Conservation (phyloP, 2,888 invertebrate genomes). For the Drosophila anceps region DNA sequence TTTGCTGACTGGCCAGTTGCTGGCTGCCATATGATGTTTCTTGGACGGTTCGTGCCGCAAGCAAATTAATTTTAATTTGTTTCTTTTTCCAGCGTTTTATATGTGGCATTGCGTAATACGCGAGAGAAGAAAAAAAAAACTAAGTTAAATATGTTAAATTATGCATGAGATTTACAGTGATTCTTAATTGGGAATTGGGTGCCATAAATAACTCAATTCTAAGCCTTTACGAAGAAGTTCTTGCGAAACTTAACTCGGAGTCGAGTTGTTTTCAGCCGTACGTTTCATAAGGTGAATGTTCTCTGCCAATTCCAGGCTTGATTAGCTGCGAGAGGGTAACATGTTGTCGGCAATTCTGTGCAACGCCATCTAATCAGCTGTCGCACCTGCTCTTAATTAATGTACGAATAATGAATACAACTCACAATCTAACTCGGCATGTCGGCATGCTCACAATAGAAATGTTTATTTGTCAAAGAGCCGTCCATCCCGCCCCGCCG, state of each 20-base stretch:
- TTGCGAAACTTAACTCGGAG: constrained; percentile 6
- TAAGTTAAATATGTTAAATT: constrained; percentile 27
- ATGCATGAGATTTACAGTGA: constrained; percentile 41
- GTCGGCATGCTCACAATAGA: constrained; percentile 53
- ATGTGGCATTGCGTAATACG: constrained; percentile 43
- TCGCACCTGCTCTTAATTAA: constrained; percentile 56
- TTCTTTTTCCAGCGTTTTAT: constrained; percentile 40
- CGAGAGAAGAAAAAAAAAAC: constrained; percentile 5
- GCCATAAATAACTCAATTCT: constrained; percentile 46
- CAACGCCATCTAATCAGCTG: constrained; percentile 46
- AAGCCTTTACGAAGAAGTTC: constrained; percentile 43
- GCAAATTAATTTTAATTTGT: constrained; percentile 41
- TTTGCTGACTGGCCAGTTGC: constrained; percentile 32
- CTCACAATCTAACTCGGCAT: constrained; percentile 55
- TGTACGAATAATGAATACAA: constrained; percentile 59
- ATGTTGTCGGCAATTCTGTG: constrained; percentile 24
- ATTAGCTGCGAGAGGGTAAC: constrained; percentile 4
- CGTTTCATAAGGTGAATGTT: constrained; percentile 5
- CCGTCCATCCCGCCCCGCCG: not conserved
- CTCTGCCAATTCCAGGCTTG: not conserved
- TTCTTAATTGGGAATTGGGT: constrained; percentile 44
- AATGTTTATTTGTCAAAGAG: constrained; percentile 43
- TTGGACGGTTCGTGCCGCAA: constrained; percentile 29
- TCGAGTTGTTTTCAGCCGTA: not conserved
- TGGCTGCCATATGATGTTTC: constrained; percentile 8